phyloP scores from a whole-genome alignment of 2,888 invertebrate genomes.

The Escarpia spicata region DNA sequence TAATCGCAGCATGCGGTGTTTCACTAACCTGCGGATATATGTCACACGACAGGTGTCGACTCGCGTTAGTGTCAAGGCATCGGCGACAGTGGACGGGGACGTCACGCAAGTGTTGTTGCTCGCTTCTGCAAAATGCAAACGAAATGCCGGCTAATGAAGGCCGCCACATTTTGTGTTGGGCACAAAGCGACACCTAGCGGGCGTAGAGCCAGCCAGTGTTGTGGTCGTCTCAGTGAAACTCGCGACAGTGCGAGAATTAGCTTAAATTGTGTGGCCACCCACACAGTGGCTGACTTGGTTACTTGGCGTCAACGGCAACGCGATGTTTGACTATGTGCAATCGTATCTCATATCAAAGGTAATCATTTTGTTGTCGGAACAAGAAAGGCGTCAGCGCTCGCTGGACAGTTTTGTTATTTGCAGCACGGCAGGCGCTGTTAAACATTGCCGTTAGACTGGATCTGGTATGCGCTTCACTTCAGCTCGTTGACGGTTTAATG shows the following conservation, averaged over 20 bases:
- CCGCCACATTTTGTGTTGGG: background rate
- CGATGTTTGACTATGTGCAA: background rate
- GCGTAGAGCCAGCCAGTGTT: background rate
- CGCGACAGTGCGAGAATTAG: background rate
- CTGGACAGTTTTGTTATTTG: background rate
- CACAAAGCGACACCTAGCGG: background rate
- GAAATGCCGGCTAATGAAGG: background rate
- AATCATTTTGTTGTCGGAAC: background rate
- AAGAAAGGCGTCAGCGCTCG: background rate
- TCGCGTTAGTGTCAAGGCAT: background rate
- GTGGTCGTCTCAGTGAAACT: background rate
- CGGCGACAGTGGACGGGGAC: background rate
- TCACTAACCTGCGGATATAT: conserved; percentile 13
- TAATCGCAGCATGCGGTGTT: background rate
- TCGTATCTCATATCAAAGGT: background rate
- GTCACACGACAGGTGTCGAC: background rate
- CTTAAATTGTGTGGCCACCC: background rate
- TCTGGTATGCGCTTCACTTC: background rate
- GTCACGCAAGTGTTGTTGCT: background rate
- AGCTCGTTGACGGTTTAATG: background rate
- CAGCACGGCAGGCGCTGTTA: background rate
- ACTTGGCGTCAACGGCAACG: background rate
- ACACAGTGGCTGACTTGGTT: background rate
- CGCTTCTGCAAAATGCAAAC: background rate
- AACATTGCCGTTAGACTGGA: background rate